phyloP scores from a whole-genome alignment of 2,113 vertebrate genomes.

The Ranitomeya variabilis region DNA sequence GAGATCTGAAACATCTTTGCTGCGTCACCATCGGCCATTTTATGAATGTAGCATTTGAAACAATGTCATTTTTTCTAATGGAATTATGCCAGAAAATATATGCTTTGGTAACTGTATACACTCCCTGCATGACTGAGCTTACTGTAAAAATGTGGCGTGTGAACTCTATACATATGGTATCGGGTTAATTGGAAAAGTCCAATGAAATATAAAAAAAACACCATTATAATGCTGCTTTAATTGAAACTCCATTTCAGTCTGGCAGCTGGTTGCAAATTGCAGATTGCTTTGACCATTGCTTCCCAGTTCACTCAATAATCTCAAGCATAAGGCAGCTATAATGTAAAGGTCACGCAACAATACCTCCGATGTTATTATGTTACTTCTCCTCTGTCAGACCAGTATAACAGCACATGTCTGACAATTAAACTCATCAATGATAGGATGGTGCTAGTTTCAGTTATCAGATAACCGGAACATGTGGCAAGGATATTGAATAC shows the following conservation, averaged over 20 bases:
- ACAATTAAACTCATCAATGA: constrained; percentile 26
- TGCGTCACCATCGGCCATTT: background rate
- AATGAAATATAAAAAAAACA: background rate
- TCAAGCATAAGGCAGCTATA: constrained; percentile 44
- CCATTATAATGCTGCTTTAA: background rate
- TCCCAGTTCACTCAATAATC: constrained; percentile 40
- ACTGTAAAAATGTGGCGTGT: background rate
- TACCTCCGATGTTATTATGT: constrained; percentile 47
- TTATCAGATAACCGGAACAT: constrained; percentile 24
- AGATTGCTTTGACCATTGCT: constrained; percentile 44
- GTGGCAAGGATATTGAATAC: constrained; percentile 8
- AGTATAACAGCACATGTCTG: constrained; percentile 2
- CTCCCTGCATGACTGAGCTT: background rate
- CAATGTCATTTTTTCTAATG: background rate
- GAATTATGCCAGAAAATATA: background rate
- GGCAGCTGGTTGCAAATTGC: constrained; percentile 48
- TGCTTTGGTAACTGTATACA: background rate
- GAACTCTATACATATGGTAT: background rate
- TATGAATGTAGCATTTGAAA: background rate
- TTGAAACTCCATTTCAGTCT: constrained; percentile 1
- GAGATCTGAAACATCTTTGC: too few species aligned
- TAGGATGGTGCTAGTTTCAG: constrained; percentile 16
- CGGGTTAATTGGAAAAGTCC: background rate
- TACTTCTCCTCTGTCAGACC: constrained; percentile 43
- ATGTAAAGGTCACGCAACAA: constrained; percentile 49